Percentiles rank a stretch among this genome's conserved stretches.
Conservation (phyloP, 2,113 vertebrate genomes). For the Corythornis cristatus region DNA sequence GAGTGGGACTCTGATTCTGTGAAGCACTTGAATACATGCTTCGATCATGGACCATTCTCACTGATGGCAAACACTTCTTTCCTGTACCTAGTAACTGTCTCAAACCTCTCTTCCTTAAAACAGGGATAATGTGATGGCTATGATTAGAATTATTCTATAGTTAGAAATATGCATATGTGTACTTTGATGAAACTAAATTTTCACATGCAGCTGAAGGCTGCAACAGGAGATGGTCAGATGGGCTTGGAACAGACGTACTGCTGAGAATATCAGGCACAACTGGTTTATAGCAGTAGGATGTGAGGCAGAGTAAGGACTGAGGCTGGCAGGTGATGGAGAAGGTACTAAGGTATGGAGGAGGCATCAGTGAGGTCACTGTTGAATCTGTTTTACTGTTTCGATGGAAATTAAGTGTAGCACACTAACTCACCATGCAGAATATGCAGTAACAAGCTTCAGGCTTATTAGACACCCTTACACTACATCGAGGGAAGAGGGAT, state of each 20-base stretch:
- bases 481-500: neutral
- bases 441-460: neutral
- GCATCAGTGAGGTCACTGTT: neutral
- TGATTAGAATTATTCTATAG: neutral
- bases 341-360: neutral
- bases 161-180: neutral
- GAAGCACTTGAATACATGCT: neutral
- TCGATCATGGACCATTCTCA: neutral
- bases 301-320: neutral
- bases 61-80: neutral
- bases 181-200: neutral
- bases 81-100: neutral
- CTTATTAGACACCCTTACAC: neutral
- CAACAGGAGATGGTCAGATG: neutral
- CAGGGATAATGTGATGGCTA: neutral
- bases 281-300: neutral
- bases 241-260: neutral
- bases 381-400: neutral
- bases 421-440: neutral
- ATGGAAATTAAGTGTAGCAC: neutral
- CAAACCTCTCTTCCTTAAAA: neutral
- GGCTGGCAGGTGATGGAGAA: neutral
- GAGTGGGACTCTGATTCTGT: neutral
- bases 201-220: neutral
- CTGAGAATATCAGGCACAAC: neutral